These are phyloP conservation scores for Dicyrtoma fusca DNA, from an alignment of 2,888 invertebrate genomes.

Conservation along the genomic window DNA sequence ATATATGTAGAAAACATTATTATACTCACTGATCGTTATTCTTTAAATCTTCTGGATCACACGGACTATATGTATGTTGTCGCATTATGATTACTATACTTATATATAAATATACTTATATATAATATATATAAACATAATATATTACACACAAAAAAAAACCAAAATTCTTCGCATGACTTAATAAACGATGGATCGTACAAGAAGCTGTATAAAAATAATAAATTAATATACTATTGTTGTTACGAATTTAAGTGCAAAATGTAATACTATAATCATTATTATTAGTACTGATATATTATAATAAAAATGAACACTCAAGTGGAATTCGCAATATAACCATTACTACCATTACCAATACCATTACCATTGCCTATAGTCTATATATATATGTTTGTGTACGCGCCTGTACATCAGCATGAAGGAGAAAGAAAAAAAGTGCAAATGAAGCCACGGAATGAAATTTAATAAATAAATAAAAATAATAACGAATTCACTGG, in stretches of 20 bases:
- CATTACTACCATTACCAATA: too few species aligned
- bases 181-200: conserved; percentile 7
- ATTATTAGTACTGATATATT: conserved; percentile 9
- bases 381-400: not conserved
- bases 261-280: conserved; percentile 13
- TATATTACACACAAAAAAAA: not conserved
- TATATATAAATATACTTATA: too few species aligned
- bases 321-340: conserved; percentile 23
- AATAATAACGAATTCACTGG: not conserved
- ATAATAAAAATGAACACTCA: conserved; percentile 12
- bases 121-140: too few species aligned
- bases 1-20: not conserved
- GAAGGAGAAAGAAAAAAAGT: not conserved
- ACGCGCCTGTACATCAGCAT: not conserved
- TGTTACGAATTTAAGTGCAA: conserved; percentile 23
- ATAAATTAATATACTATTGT: conserved; percentile 11
- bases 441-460: not conserved
- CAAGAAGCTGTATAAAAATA: conserved; percentile 15
- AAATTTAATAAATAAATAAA: not conserved
- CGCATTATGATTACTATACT: too few species aligned
- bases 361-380: too few species aligned
- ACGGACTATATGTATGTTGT: too few species aligned
- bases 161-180: conserved; percentile 12
- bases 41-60: too few species aligned
- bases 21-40: not conserved